Percentiles rank a stretch among this genome's conserved stretches.
phyloP scores from a whole-genome alignment of 2,797 vertebrate species.

The Microchirus variegatus region DNA sequence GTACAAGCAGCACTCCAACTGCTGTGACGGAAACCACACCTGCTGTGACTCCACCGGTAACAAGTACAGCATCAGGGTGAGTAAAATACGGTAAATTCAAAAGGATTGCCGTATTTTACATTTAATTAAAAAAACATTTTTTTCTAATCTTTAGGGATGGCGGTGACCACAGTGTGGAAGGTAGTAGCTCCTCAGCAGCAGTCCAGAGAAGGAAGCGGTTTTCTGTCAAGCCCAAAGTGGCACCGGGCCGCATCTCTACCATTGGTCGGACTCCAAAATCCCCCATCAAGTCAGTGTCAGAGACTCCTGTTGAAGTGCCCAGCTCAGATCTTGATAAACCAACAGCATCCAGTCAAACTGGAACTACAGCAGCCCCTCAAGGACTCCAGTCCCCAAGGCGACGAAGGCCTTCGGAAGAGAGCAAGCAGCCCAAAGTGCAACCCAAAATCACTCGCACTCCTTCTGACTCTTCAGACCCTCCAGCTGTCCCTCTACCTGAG shows the following conservation, averaged over 20 bases:
- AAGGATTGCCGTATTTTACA: background rate
- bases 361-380: slow-evolving; percentile 30
- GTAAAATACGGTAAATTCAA: slow-evolving; percentile 5
- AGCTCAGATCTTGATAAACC: slow-evolving; percentile 51
- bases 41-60: slow-evolving; percentile 29
- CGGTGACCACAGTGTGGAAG: slow-evolving; percentile 63
- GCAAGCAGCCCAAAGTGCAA: slow-evolving; percentile 53
- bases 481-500: slow-evolving; percentile 3
- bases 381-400: slow-evolving; percentile 68
- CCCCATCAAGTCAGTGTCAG: slow-evolving; percentile 60
- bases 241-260: slow-evolving; percentile 61
- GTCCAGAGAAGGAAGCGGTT: slow-evolving; percentile 90
- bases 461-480: slow-evolving; percentile 7
- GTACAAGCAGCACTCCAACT: slow-evolving; percentile 17
- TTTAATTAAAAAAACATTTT: background rate
- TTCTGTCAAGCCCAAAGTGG: slow-evolving; percentile 86
- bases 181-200: slow-evolving; percentile 63
- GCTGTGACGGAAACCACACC: slow-evolving; percentile 29
- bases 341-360: slow-evolving; percentile 27
- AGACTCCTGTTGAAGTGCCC: slow-evolving; percentile 32
- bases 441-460: slow-evolving; percentile 49
- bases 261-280: slow-evolving; percentile 68
- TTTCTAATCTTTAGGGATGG: slow-evolving; percentile 68
- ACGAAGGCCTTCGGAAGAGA: slow-evolving; percentile 53
- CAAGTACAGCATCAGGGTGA: slow-evolving; percentile 51